Conservation (phyloP, 92 coral and sea anemone genomes). For the Ricordea florida region DNA sequence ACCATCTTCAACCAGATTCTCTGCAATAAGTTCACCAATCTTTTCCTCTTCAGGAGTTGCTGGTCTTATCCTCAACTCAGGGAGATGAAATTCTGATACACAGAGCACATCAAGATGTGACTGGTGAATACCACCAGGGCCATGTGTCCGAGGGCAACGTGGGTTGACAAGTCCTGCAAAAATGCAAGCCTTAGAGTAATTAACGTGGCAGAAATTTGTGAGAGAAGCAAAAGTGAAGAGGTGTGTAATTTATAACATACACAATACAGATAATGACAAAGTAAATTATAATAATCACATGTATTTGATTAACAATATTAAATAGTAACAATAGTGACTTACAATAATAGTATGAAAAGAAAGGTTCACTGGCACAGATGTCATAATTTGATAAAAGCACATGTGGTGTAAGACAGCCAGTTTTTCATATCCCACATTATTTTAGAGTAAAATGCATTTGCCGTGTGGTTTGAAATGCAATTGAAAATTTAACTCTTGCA, state of each 20-base stretch:
- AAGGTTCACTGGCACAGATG: no score
- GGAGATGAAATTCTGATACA: slow-evolving; percentile 86
- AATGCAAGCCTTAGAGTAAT: no score
- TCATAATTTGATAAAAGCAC: no score
- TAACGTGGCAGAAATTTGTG: no score
- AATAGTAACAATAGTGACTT: not conserved
- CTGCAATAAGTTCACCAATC: slow-evolving; percentile 88
- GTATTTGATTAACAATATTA: not conserved
- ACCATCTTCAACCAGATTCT: slow-evolving; percentile 85
- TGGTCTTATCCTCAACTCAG: slow-evolving; percentile 65
- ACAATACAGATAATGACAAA: not conserved
- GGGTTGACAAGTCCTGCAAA: slow-evolving; percentile 80
- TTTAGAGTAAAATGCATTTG: no score
- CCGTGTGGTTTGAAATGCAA: no score
- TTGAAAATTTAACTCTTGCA: no score
- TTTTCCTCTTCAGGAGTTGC: slow-evolving; percentile 74
- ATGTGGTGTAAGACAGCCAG: no score
- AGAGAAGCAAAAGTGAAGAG: no score
- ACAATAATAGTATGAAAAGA: no score
- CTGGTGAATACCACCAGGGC: slow-evolving; percentile 93
- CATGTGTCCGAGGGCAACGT: slow-evolving; percentile 96
- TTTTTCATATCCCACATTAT: no score
- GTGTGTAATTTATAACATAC: no score
- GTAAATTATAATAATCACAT: not conserved
- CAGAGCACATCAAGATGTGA: slow-evolving; percentile 92